These are phyloP conservation scores for Cyphomyrus plagiostoma DNA, from an alignment of 2,113 vertebrate species.

Conservation along the genomic window DNA sequence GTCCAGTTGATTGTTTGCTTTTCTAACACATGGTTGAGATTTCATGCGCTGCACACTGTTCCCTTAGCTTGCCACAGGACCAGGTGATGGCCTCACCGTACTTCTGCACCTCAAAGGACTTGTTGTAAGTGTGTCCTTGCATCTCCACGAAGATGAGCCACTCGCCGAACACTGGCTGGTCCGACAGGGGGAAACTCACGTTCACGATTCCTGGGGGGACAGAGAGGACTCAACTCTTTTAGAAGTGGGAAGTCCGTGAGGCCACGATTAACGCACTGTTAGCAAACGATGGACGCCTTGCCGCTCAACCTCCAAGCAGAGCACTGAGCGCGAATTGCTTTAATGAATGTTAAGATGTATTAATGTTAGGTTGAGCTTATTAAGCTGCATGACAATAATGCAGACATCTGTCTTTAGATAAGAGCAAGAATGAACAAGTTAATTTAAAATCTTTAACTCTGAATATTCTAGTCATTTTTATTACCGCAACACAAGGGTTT, in stretches of 20 bases:
- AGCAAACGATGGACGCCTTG: background rate
- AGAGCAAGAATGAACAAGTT: background rate
- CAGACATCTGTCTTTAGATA: background rate
- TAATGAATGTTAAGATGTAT: background rate
- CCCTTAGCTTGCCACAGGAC: background rate
- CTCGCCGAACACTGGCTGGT: slow-evolving; percentile 85
- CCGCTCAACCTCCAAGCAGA: background rate
- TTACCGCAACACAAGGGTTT: slow-evolving; percentile 79
- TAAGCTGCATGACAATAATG: background rate
- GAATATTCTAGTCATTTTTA: slow-evolving; percentile 12
- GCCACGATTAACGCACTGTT: background rate
- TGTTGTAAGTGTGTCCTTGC: slow-evolving; percentile 83
- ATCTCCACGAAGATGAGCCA: slow-evolving; percentile 82
- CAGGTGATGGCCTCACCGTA: slow-evolving; percentile 68
- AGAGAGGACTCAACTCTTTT: background rate
- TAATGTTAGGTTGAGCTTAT: background rate
- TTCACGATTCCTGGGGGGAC: slow-evolving; percentile 71
- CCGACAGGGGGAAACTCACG: slow-evolving; percentile 83
- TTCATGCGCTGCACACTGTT: background rate
- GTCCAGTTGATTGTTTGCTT: background rate
- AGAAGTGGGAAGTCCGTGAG: background rate
- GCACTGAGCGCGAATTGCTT: background rate
- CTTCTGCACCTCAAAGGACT: slow-evolving; percentile 87
- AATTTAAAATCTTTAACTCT: background rate
- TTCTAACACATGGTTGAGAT: background rate